phyloP scores from a whole-genome alignment of 2,888 invertebrate species.

The Dasypolia templi region DNA sequence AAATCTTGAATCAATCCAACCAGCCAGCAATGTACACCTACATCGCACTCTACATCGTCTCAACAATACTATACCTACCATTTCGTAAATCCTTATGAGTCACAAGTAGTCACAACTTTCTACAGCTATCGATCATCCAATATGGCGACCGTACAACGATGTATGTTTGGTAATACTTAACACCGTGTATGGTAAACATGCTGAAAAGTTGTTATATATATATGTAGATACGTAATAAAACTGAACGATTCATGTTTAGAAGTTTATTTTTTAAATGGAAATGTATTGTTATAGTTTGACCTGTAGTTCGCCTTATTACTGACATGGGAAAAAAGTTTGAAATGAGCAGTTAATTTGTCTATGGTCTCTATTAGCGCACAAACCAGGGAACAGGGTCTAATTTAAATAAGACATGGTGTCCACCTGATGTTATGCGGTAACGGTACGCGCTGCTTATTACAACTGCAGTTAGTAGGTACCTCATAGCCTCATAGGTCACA shows the following conservation, averaged over 20 bases:
- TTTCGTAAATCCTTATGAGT: constrained; percentile 58
- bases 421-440: constrained; percentile 38
- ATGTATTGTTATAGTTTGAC: neutral
- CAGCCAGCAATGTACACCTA: constrained; percentile 52
- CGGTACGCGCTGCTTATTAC: constrained; percentile 22
- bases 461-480: constrained; percentile 5
- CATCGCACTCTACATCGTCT: neutral
- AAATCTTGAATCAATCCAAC: neutral
- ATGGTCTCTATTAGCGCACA: constrained; percentile 8
- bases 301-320: no score
- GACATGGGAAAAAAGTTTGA: neutral
- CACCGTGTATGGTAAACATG: constrained; percentile 41
- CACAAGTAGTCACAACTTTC: constrained; percentile 66
- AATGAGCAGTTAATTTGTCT: neutral
- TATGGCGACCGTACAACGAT: constrained; percentile 41
- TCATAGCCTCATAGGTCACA: constrained; percentile 8
- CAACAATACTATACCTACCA: constrained; percentile 8
- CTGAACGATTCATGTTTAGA: neutral
- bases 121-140: constrained; percentile 53
- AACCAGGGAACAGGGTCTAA: constrained; percentile 15
- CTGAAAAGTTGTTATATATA: constrained; percentile 19
- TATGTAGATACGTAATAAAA: constrained; percentile 18
- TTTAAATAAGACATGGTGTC: constrained; percentile 36
- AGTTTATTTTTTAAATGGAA: neutral
- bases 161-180: constrained; percentile 45